A percentile compares a stretch with the other conserved stretches of the same genome.
phyloP scores from a whole-genome alignment of 2,113 vertebrate genomes.

The Corythaixoides concolor region DNA sequence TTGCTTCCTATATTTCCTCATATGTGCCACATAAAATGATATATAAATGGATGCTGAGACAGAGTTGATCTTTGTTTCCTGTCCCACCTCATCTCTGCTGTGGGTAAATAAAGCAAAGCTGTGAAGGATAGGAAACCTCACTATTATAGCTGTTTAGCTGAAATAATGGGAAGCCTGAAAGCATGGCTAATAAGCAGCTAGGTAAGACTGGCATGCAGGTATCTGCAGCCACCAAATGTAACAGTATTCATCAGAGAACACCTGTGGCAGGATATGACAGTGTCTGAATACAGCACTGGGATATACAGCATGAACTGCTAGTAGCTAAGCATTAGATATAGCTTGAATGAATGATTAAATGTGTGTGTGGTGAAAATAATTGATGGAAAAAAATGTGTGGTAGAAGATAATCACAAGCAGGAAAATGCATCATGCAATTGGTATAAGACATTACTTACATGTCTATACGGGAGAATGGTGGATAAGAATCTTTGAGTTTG shows the following conservation, averaged over 20 bases:
- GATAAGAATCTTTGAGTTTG: neutral
- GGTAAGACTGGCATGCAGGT: neutral
- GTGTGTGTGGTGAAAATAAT: neutral
- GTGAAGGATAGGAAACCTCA: neutral
- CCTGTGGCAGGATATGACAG: neutral
- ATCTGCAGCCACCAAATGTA: neutral
- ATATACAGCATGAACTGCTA: neutral
- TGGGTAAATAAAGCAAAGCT: neutral
- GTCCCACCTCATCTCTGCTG: neutral
- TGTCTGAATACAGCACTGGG: neutral
- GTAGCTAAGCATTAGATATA: neutral
- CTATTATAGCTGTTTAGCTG: neutral
- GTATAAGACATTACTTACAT: neutral
- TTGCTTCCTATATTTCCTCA: neutral
- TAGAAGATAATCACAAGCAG: neutral
- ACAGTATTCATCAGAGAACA: neutral
- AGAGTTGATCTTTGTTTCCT: neutral
- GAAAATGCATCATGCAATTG: neutral
- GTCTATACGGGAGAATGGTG: neutral
- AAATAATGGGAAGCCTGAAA: neutral
- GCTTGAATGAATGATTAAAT: neutral
- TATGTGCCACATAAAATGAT: neutral
- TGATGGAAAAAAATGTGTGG: neutral
- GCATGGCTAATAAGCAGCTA: neutral
- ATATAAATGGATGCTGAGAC: neutral